phyloP scores from a whole-genome alignment of 1,140 invertebrate genomes.

The Globodera rostochiensis region DNA sequence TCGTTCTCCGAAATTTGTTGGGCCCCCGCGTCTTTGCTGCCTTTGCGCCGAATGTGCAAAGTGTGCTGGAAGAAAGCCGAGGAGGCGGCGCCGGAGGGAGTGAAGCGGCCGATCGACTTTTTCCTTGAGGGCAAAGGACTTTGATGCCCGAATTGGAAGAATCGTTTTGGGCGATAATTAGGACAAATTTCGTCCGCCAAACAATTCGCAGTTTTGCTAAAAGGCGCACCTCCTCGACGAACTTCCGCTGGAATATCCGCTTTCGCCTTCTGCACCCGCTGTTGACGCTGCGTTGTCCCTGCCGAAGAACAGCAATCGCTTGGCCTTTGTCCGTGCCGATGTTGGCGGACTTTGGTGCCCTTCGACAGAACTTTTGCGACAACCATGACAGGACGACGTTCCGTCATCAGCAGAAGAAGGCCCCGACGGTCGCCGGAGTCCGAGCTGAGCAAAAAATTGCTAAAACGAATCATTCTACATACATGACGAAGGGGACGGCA shows the following conservation, averaged over 20 bases:
- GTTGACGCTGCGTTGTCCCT: neutral
- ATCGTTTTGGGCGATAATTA: too few species aligned
- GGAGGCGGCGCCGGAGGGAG: neutral
- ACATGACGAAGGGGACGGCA: too few species aligned
- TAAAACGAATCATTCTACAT: neutral
- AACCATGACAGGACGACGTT: neutral
- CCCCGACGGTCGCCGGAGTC: neutral
- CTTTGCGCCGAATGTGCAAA: neutral
- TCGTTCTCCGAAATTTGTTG: neutral
- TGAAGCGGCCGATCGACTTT: neutral
- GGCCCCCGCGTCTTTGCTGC: neutral
- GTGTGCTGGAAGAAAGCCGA: neutral
- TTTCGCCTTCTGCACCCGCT: constrained; percentile 11
- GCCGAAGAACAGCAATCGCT: constrained; percentile 5
- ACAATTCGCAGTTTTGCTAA: neutral
- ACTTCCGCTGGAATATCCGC: constrained; percentile 23
- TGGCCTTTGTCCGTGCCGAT: neutral
- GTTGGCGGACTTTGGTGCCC: neutral
- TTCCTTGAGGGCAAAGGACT: neutral
- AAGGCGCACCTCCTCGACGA: constrained; percentile 11
- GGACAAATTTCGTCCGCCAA: too few species aligned
- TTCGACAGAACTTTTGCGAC: neutral
- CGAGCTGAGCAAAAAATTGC: neutral
- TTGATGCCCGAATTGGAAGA: too few species aligned
- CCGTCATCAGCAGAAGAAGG: neutral